Conservation (phyloP, 1,140 invertebrate species). For the Meloidogyne exigua region DNA sequence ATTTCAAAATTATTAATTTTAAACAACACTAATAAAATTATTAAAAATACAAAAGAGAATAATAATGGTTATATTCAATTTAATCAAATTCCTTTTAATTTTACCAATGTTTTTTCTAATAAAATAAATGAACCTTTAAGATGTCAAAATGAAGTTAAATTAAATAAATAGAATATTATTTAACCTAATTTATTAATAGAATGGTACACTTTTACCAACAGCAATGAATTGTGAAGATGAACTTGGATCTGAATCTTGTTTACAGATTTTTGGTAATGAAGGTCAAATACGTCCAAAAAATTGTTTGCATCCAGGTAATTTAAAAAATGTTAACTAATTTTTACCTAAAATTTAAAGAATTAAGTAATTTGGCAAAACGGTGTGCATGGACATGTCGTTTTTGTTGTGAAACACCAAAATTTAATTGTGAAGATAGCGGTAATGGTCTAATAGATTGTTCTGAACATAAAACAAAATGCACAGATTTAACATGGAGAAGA, state of each 20-base stretch:
- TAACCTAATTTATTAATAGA: background rate
- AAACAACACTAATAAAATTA: too few species aligned
- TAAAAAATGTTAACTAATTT: background rate
- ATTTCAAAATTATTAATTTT: too few species aligned
- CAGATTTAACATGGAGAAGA: slow-evolving; percentile 9
- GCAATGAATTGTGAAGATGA: slow-evolving; percentile 25
- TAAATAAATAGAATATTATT: background rate
- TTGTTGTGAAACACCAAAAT: slow-evolving; percentile 23
- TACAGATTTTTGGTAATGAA: slow-evolving; percentile 10
- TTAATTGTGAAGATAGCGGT: slow-evolving; percentile 24
- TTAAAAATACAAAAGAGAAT: too few species aligned
- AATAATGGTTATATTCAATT: too few species aligned
- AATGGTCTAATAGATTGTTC: slow-evolving; percentile 2
- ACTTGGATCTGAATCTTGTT: slow-evolving; percentile 1
- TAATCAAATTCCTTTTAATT: too few species aligned
- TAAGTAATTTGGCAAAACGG: slow-evolving; percentile 11
- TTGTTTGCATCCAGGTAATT: slow-evolving; percentile 10
- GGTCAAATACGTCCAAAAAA: background rate
- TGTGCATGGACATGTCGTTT: slow-evolving; percentile 19
- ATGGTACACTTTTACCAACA: slow-evolving; percentile 18
- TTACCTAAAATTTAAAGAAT: slow-evolving; percentile 3
- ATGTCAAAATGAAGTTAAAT: too few species aligned
- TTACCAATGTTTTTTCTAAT: too few species aligned
- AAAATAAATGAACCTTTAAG: too few species aligned
- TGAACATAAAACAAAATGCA: slow-evolving; percentile 13